phyloP scores from a whole-genome alignment of 1,140 invertebrate genomes.

The Dysdera silvatica region DNA sequence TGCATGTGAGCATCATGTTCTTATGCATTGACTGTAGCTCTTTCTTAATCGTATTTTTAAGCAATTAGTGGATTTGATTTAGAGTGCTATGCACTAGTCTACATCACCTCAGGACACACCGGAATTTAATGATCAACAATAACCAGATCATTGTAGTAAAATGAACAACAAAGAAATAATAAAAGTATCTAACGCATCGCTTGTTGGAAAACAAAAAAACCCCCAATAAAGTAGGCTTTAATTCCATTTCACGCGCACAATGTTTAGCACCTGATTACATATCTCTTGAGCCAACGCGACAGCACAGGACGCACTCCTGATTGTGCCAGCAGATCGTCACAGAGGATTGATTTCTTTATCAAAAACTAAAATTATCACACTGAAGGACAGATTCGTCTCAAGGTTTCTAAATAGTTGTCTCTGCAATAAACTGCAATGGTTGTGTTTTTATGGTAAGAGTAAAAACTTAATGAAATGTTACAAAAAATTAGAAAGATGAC shows the following conservation, averaged over 20 bases:
- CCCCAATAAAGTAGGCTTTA: neutral
- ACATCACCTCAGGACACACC: slow-evolving; percentile 21
- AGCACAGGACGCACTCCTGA: no score
- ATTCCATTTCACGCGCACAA: neutral
- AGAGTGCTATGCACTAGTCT: slow-evolving; percentile 29
- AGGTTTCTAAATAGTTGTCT: no score
- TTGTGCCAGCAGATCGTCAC: no score
- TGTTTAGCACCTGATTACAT: neutral
- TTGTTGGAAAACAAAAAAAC: neutral
- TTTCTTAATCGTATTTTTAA: slow-evolving; percentile 3
- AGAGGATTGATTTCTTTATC: no score
- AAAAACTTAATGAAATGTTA: no score
- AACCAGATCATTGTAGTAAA: slow-evolving; percentile 9
- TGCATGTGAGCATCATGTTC: slow-evolving; percentile 11
- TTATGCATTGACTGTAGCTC: slow-evolving; percentile 2
- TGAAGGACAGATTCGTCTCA: no score
- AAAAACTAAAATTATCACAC: no score
- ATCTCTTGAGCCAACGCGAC: neutral
- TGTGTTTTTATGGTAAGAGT: no score
- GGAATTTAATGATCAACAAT: slow-evolving; percentile 18
- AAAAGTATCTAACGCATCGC: slow-evolving; percentile 12
- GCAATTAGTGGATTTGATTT: slow-evolving; percentile 21
- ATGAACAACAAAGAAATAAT: slow-evolving; percentile 2
- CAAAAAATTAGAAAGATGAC: no score
- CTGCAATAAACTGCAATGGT: no score